Percentiles rank a stretch among this genome's conserved stretches.
These are phyloP conservation scores for Nomada lathburiana DNA, from an alignment of 2,888 invertebrate species.

Conservation along the genomic window DNA sequence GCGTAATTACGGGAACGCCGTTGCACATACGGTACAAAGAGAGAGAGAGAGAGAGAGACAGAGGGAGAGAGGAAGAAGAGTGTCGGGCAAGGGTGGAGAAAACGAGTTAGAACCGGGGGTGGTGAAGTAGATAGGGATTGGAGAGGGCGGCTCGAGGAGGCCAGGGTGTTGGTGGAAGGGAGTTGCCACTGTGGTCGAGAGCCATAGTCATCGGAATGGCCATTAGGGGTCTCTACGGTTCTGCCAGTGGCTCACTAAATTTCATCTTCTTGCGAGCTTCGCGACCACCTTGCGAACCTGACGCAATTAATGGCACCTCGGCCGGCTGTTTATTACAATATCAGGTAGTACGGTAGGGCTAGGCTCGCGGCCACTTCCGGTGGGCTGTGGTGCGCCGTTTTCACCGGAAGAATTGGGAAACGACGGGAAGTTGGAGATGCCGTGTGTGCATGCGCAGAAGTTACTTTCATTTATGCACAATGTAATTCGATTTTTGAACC, in stretches of 20 bases:
- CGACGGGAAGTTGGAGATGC: background rate
- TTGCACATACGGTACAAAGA: conserved; percentile 57
- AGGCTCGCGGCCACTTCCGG: conserved; percentile 36
- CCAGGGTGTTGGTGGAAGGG: conserved; percentile 52
- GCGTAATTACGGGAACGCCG: conserved; percentile 82
- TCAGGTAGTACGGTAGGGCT: conserved; percentile 48
- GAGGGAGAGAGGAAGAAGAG: conserved; percentile 33
- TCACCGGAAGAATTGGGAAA: background rate
- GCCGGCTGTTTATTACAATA: conserved; percentile 75
- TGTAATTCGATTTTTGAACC: no score
- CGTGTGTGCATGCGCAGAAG: background rate
- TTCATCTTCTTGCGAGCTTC: conserved; percentile 78
- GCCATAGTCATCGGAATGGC: conserved; percentile 80
- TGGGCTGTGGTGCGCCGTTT: background rate
- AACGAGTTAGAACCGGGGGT: conserved; percentile 58
- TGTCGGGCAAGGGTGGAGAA: conserved; percentile 57
- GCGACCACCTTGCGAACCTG: conserved; percentile 76
- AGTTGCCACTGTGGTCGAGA: conserved; percentile 77
- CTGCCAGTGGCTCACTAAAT: conserved; percentile 83
- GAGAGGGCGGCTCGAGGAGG: conserved; percentile 40
- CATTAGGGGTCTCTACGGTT: conserved; percentile 82
- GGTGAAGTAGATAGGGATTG: conserved; percentile 12
- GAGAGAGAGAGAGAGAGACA: background rate
- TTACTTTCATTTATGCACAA: background rate
- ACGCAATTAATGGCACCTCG: conserved; percentile 81